phyloP scores from a whole-genome alignment of 2,888 invertebrate genomes.

The Biston stratarius region DNA sequence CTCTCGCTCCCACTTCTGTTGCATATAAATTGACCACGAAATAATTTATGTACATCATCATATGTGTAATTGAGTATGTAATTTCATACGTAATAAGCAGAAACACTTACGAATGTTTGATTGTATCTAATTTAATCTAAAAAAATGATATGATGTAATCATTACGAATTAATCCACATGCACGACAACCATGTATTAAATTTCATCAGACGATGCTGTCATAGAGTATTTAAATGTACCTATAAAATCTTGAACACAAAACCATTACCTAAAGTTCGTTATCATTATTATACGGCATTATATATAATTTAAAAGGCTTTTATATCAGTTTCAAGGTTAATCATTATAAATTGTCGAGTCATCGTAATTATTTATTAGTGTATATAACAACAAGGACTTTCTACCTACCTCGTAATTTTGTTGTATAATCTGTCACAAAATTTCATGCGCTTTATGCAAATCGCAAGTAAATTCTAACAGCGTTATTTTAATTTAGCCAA shows the following conservation, averaged over 20 bases:
- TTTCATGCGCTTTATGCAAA: background rate
- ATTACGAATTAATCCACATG: background rate
- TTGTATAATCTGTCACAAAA: background rate
- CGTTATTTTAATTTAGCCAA: background rate
- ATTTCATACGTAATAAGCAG: no score
- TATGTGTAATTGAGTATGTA: no score
- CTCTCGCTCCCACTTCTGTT: no score
- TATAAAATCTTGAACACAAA: background rate
- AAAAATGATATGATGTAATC: background rate
- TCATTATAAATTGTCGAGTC: constrained; percentile 4
- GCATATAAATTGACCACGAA: no score
- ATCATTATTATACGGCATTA: background rate
- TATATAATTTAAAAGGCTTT: background rate
- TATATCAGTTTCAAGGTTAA: background rate
- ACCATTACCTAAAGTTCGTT: background rate
- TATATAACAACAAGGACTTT: background rate
- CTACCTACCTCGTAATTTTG: background rate
- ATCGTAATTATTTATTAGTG: background rate
- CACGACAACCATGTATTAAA: background rate
- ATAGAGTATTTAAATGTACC: background rate
- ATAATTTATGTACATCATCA: no score
- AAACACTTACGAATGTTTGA: background rate
- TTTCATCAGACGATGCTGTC: constrained; percentile 7
- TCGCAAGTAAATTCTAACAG: background rate
- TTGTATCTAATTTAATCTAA: background rate